phyloP scores from a whole-genome alignment of 2,797 vertebrate species.

The Rhodeus uyekii region DNA sequence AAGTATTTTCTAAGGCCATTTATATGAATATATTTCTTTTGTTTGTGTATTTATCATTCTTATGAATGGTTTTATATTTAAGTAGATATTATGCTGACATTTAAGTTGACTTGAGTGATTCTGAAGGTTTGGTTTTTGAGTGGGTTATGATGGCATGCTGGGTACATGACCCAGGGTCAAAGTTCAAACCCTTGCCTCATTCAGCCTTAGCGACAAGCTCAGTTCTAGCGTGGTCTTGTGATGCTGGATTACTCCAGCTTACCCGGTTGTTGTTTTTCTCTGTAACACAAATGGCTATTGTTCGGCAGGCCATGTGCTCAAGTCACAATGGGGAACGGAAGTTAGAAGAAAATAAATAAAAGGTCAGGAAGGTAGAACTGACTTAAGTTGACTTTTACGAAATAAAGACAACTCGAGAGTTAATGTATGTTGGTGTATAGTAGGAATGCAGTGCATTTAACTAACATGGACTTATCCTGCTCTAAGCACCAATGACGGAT shows the following conservation, averaged over 20 bases:
- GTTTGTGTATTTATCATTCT: background rate
- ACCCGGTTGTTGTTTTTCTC: slow-evolving; percentile 60
- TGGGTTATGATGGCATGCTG: background rate
- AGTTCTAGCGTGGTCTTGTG: slow-evolving; percentile 58
- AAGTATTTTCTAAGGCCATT: background rate
- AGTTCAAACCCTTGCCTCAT: slow-evolving; percentile 26
- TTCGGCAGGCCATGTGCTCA: slow-evolving; percentile 15
- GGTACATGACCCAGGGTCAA: slow-evolving; percentile 6
- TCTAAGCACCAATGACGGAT: background rate
- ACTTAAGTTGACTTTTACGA: background rate
- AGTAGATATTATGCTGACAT: background rate
- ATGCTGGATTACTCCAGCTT: slow-evolving; percentile 71
- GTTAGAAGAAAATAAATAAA: background rate
- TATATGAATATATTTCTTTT: background rate
- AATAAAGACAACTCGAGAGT: too few relatives aligned
- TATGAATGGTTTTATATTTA: background rate
- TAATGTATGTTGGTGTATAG: too few relatives aligned
- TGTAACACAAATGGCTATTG: slow-evolving; percentile 40
- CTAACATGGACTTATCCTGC: too few relatives aligned
- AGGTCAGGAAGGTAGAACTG: background rate
- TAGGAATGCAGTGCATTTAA: too few relatives aligned
- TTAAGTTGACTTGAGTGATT: slow-evolving; percentile 6
- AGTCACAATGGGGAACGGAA: background rate
- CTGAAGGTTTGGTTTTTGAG: slow-evolving; percentile 17
- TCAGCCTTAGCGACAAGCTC: slow-evolving; percentile 2